Evolutionary conservation across 2,888 invertebrate species (phyloP).

Genomic region (Tachina lurida): DNA sequence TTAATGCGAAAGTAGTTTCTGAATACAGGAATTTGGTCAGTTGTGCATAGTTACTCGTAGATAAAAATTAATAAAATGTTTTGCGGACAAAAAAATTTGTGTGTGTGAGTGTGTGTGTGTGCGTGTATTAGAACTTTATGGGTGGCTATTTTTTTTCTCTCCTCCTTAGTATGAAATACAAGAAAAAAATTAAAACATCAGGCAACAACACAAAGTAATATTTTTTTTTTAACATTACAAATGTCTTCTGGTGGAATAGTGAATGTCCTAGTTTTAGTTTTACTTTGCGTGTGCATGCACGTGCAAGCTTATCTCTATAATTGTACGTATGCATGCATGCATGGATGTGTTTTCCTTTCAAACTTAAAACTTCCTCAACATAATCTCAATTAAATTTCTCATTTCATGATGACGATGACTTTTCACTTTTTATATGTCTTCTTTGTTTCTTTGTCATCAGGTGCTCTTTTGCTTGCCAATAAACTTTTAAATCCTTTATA

Average conservation of each 20-base stretch:
- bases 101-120: background rate
- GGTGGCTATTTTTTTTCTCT: background rate
- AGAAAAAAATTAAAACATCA: constrained; percentile 57
- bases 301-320: background rate
- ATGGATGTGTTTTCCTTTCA: background rate
- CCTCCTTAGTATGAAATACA: constrained; percentile 22
- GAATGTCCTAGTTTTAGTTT: constrained; percentile 41
- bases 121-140: background rate
- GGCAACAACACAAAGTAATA: constrained; percentile 15
- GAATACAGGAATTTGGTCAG: background rate
- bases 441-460: constrained; percentile 47
- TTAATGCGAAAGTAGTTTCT: background rate
- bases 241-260: background rate
- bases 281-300: background rate
- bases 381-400: constrained; percentile 52
- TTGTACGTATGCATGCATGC: background rate
- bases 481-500: constrained; percentile 51
- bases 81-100: background rate
- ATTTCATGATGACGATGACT: constrained; percentile 43
- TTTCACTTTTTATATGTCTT: constrained; percentile 34
- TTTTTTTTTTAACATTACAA: constrained; percentile 4
- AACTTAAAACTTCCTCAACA: constrained; percentile 22
- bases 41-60: background rate
- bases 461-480: constrained; percentile 52
- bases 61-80: constrained; percentile 14